Conservation (phyloP, 2,797 vertebrate species). For the Mus minutoides region DNA sequence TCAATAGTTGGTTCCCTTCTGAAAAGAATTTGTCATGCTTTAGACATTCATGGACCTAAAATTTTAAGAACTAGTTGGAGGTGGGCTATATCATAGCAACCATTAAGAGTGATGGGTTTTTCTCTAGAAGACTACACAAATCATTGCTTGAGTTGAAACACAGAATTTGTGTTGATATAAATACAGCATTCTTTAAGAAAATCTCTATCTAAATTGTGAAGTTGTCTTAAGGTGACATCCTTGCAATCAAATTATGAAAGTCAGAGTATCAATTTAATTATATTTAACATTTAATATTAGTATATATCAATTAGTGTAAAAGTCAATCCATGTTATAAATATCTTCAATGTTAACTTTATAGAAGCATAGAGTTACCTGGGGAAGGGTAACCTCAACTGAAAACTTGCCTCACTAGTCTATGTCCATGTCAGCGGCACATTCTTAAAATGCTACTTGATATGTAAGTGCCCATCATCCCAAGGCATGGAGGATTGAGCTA, state of each 20-base stretch:
- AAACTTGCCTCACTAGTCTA: background rate
- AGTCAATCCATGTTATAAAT: background rate
- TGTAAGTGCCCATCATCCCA: too few species aligned
- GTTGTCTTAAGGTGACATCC: too few species aligned
- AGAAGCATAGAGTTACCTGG: background rate
- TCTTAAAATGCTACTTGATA: background rate
- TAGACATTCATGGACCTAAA: background rate
- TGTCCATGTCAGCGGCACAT: background rate
- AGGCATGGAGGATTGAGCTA: background rate
- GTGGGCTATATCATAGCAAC: too few species aligned
- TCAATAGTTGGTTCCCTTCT: background rate
- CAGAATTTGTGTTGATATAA: too few species aligned
- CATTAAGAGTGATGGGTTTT: too few species aligned
- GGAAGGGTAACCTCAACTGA: background rate
- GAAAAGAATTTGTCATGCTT: background rate
- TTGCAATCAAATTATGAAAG: too few species aligned
- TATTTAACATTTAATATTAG: background rate
- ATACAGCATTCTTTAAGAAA: too few species aligned
- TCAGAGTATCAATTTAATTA: background rate
- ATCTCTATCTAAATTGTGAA: too few species aligned
- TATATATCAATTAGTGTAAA: background rate
- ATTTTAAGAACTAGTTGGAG: too few species aligned
- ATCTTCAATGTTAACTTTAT: background rate
- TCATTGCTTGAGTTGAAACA: too few species aligned
- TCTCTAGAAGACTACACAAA: too few species aligned